phyloP scores from a whole-genome alignment of 2,888 invertebrate genomes.

The Lasioglossum calceatum region DNA sequence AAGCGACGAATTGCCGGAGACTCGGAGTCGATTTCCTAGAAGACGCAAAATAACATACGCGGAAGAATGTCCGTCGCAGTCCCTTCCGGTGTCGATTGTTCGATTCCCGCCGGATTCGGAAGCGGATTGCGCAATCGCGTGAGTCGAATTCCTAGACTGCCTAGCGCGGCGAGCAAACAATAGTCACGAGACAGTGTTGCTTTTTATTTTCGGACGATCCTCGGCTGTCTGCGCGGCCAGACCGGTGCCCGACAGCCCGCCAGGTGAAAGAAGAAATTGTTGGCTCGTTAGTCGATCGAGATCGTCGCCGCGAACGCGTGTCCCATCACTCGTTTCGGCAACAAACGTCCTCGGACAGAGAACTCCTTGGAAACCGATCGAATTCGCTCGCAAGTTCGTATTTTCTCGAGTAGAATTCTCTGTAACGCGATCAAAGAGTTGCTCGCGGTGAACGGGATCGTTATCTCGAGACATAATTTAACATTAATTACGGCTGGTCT shows the following conservation, averaged over 20 bases:
- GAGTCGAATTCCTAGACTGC: background rate
- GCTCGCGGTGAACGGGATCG: too few species aligned
- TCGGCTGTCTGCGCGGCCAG: background rate
- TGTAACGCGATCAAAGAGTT: background rate
- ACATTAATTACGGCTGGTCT: background rate
- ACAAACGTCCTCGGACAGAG: background rate
- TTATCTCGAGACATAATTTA: background rate
- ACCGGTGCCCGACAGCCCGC: background rate
- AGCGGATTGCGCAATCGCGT: constrained; percentile 20
- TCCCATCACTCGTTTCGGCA: background rate
- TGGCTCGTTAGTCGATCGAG: constrained; percentile 10
- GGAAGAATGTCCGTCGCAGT: background rate
- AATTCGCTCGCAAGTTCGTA: background rate
- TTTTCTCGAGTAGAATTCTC: background rate
- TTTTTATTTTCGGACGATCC: constrained; percentile 20
- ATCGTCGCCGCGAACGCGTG: background rate
- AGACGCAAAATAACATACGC: background rate
- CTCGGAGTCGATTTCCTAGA: background rate
- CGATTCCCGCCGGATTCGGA: constrained; percentile 1
- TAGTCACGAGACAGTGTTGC: constrained; percentile 17
- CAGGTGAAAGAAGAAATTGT: constrained; percentile 16
- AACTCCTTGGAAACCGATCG: background rate
- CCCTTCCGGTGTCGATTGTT: background rate
- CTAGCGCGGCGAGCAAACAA: background rate
- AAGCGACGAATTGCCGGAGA: background rate